Conservation (phyloP, 2,797 vertebrate species). For the Decapterus maruadsi region DNA sequence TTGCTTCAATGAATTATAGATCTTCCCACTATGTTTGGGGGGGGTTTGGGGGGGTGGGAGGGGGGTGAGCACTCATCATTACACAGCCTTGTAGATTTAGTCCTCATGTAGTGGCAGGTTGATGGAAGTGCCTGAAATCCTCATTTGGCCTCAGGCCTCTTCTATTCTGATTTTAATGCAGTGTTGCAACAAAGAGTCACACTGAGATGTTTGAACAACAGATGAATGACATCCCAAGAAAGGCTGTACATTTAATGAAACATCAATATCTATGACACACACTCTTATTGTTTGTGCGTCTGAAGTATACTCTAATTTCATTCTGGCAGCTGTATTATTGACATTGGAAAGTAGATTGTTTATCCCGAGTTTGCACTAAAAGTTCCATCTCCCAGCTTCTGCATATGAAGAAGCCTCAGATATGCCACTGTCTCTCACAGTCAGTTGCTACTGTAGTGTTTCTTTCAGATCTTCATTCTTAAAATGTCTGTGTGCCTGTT, state of each 20-base stretch:
- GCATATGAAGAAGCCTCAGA: background rate
- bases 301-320: slow-evolving; percentile 38
- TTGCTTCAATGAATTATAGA: slow-evolving; percentile 70
- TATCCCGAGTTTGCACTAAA: slow-evolving; percentile 26
- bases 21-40: slow-evolving; percentile 51
- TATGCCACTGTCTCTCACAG: background rate
- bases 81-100: slow-evolving; percentile 50
- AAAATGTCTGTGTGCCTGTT: background rate
- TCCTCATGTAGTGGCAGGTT: slow-evolving; percentile 53
- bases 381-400: slow-evolving; percentile 10
- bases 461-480: slow-evolving; percentile 1
- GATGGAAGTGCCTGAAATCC: slow-evolving; percentile 65
- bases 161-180: slow-evolving; percentile 60
- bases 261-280: background rate
- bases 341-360: slow-evolving; percentile 41
- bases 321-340: slow-evolving; percentile 58
- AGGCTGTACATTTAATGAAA: background rate
- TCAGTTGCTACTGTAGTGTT: slow-evolving; percentile 5
- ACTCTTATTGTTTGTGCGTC: slow-evolving; percentile 10
- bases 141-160: slow-evolving; percentile 51
- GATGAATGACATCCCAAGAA: slow-evolving; percentile 8
- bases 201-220: slow-evolving; percentile 42
- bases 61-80: slow-evolving; percentile 59
- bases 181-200: slow-evolving; percentile 41
- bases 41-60: too few relatives aligned